Evolutionary conservation across 1,140 invertebrate genomes (phyloP).

Genomic region (Bicyclus anynana): DNA sequence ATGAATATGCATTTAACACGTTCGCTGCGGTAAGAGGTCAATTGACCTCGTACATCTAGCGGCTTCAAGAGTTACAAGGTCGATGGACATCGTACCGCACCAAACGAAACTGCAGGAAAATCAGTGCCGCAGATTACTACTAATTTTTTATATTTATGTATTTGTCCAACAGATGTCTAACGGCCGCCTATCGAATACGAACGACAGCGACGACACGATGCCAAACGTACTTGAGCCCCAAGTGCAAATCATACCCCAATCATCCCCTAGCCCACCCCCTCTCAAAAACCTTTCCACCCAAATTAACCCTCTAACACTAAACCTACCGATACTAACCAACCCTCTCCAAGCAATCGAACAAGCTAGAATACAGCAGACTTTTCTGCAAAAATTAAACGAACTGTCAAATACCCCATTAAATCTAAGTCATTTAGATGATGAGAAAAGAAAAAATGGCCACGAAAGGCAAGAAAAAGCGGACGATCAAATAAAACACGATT

Average conservation of each 20-base stretch:
- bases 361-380: slow-evolving; percentile 55
- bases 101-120: too few species aligned
- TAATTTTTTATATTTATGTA: too few species aligned
- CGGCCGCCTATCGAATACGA: slow-evolving; percentile 61
- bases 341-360: slow-evolving; percentile 61
- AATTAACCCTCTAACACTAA: slow-evolving; percentile 32
- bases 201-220: slow-evolving; percentile 71
- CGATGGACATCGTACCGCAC: too few species aligned
- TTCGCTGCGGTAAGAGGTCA: too few species aligned
- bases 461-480: slow-evolving; percentile 41
- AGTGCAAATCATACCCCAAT: slow-evolving; percentile 62
- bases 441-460: slow-evolving; percentile 47
- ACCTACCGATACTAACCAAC: slow-evolving; percentile 46
- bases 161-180: slow-evolving; percentile 62
- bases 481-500: slow-evolving; percentile 50
- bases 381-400: slow-evolving; percentile 63
- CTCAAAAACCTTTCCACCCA: slow-evolving; percentile 30
- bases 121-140: too few species aligned
- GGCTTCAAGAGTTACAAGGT: too few species aligned
- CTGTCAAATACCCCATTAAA: slow-evolving; percentile 69
- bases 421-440: slow-evolving; percentile 69
- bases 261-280: slow-evolving; percentile 47
- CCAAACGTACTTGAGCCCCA: slow-evolving; percentile 68
- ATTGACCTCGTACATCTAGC: too few species aligned
- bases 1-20: too few species aligned